Conservation (phyloP, 1,140 invertebrate genomes). For the Rhyzopertha dominica region DNA sequence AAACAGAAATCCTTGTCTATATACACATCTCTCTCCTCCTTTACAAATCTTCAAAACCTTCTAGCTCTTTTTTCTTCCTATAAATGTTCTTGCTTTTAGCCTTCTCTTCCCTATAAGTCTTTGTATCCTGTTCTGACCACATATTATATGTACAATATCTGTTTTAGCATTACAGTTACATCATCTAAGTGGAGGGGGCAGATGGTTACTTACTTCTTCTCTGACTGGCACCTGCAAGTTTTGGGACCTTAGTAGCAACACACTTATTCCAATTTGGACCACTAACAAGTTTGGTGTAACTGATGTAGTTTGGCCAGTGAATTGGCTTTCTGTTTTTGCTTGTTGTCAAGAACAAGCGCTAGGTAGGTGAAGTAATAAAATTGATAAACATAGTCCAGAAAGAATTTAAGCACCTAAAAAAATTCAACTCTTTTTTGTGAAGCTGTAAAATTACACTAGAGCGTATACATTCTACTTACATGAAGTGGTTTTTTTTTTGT, state of each 20-base stretch:
- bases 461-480: not conserved
- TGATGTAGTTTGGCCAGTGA: slow-evolving; percentile 31
- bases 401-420: not conserved
- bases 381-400: not conserved
- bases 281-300: slow-evolving; percentile 22
- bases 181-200: slow-evolving; percentile 26
- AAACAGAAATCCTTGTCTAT: no score
- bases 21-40: no score
- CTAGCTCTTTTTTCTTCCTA: slow-evolving; percentile 1
- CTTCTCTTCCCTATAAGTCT: no score
- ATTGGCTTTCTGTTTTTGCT: slow-evolving; percentile 27
- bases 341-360: slow-evolving; percentile 23
- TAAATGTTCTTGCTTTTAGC: slow-evolving; percentile 19
- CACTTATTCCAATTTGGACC: slow-evolving; percentile 12
- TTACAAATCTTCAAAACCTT: slow-evolving; percentile 1
- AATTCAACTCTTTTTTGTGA: not conserved
- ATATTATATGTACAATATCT: no score
- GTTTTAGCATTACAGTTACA: slow-evolving; percentile 19
- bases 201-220: slow-evolving; percentile 30
- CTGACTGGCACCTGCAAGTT: slow-evolving; percentile 23
- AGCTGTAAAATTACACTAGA: not conserved
- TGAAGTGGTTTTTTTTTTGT: no score
- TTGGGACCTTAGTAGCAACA: slow-evolving; percentile 32
- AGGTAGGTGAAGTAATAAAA: slow-evolving; percentile 16
- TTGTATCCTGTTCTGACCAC: no score